These are phyloP conservation scores for Manis crassicaudata DNA, from an alignment of 2,797 vertebrate species.

Conservation along the genomic window DNA sequence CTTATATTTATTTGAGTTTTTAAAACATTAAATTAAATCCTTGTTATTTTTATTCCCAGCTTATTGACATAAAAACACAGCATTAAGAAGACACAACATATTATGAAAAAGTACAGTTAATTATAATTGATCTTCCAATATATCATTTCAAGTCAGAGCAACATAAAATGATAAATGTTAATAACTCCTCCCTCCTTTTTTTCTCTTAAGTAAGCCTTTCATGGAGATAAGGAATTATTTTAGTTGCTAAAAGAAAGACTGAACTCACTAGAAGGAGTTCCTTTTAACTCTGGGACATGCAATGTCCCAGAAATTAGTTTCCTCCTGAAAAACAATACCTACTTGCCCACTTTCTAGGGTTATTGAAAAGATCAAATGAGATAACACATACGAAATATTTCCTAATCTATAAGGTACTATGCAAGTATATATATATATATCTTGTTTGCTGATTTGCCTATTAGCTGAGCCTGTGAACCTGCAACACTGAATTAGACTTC, in stretches of 20 bases:
- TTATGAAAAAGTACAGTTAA: not conserved
- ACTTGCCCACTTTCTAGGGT: not conserved
- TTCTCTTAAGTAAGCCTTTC: not conserved
- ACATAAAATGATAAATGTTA: not conserved
- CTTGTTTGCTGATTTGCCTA: not conserved
- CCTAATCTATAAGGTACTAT: not conserved
- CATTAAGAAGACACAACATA: not conserved
- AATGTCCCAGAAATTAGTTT: not conserved
- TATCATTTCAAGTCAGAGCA: constrained; percentile 20
- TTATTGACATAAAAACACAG: constrained; percentile 23
- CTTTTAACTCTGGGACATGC: not conserved
- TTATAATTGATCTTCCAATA: not conserved
- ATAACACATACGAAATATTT: not conserved
- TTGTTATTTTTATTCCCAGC: constrained; percentile 14
- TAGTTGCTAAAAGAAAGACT: not conserved
- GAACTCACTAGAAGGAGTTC: not conserved
- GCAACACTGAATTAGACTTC: not conserved
- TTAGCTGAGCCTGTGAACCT: not conserved
- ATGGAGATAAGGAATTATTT: constrained; percentile 4
- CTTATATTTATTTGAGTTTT: constrained; percentile 34
- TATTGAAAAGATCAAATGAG: not conserved
- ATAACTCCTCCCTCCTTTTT: not conserved
- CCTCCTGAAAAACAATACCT: not conserved
- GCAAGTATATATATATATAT: not conserved
- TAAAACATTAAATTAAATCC: not conserved